Percentiles rank a stretch among this genome's conserved stretches.
Evolutionary conservation across 92 coral and sea anemone species (phyloP).

Genomic region (Virgularia gustaviana): DNA sequence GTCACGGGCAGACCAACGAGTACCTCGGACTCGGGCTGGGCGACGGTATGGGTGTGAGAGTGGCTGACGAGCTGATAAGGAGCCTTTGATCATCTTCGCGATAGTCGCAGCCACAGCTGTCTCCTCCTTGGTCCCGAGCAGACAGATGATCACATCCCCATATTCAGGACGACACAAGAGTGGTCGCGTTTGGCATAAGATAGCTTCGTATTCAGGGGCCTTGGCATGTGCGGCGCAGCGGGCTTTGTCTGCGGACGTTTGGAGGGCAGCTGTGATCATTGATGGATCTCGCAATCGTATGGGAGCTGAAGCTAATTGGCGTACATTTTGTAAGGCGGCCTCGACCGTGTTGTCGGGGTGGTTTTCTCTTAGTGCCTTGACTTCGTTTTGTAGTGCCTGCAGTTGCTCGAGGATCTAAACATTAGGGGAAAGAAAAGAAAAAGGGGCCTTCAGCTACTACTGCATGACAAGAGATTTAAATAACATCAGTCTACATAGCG

Average conservation of each 20-base stretch:
- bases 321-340: too few species aligned
- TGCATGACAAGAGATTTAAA: too few species aligned
- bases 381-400: too few species aligned
- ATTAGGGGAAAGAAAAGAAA: too few species aligned
- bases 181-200: conserved; percentile 44
- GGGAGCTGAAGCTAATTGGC: too few species aligned
- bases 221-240: conserved; percentile 30
- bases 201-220: conserved; percentile 37
- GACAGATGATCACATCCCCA: conserved; percentile 33
- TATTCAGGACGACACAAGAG: conserved; percentile 39
- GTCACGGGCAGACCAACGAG: background rate
- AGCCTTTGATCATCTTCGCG: background rate
- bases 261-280: too few species aligned
- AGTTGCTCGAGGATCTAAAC: too few species aligned
- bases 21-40: conserved; percentile 25
- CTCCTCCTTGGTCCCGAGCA: conserved; percentile 24
- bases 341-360: too few species aligned
- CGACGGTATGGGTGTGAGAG: conserved; percentile 5
- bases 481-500: too few species aligned
- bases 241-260: conserved; percentile 39
- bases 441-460: too few species aligned
- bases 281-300: too few species aligned
- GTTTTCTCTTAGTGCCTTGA: too few species aligned
- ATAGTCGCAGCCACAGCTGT: background rate
- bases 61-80: background rate